Percentiles rank a stretch among this genome's conserved stretches.
Evolutionary conservation across 1,140 invertebrate species (phyloP).

Genomic region (Leptinotarsa undecemlineata): DNA sequence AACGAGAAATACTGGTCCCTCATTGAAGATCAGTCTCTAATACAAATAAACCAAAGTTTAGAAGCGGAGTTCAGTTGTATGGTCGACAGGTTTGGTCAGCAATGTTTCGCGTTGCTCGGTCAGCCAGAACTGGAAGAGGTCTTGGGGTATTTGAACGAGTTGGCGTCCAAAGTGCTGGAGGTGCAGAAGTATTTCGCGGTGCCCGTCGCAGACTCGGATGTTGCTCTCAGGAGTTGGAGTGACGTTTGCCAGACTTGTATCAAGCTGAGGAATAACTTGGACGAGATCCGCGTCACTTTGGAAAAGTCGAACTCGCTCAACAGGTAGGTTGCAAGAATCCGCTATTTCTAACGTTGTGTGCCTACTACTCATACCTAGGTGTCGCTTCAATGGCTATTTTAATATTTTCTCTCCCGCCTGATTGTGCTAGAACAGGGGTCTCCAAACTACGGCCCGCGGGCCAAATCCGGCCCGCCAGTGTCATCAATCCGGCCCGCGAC

Average conservation of each 20-base stretch:
- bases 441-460: no score
- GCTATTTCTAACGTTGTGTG: no score
- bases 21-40: conserved; percentile 42
- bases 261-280: conserved; percentile 38
- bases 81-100: conserved; percentile 42
- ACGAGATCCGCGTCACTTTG: conserved; percentile 33
- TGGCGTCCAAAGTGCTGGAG: conserved; percentile 43
- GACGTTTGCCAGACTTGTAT: conserved; percentile 57
- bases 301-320: conserved; percentile 31
- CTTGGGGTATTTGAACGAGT: conserved; percentile 41
- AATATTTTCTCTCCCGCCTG: no score
- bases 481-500: no score
- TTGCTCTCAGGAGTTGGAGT: conserved; percentile 47
- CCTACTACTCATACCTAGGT: no score
- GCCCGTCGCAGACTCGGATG: conserved; percentile 28
- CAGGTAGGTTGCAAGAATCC: conserved; percentile 20
- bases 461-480: no score
- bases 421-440: no score
- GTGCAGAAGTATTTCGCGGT: conserved; percentile 43
- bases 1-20: conserved; percentile 42
- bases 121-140: conserved; percentile 45
- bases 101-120: conserved; percentile 43
- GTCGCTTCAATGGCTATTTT: no score
- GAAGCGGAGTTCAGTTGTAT: conserved; percentile 52
- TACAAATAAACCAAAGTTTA: conserved; percentile 48